phyloP scores from a whole-genome alignment of 2,797 vertebrate species.

The Megaceryle alcyon region DNA sequence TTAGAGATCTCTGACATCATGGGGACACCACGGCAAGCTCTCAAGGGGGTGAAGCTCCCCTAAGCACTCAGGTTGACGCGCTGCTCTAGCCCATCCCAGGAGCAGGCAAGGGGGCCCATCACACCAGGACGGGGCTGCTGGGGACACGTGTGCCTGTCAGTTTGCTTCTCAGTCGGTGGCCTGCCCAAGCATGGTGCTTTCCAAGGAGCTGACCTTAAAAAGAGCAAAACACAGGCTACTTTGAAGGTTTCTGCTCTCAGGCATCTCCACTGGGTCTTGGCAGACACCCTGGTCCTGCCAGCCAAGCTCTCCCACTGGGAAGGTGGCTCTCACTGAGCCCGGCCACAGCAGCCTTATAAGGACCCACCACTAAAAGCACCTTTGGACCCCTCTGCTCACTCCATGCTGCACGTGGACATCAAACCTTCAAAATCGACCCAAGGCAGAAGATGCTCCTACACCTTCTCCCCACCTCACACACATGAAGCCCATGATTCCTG shows the following conservation, averaged over 20 bases:
- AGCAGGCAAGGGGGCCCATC: background rate
- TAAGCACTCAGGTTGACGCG: fast-evolving
- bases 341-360: background rate
- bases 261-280: background rate
- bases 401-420: background rate
- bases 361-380: background rate
- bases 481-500: background rate
- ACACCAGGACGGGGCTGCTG: background rate
- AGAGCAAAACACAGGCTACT: background rate
- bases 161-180: background rate
- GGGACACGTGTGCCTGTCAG: constrained; percentile 13
- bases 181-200: background rate
- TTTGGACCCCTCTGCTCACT: background rate
- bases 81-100: background rate
- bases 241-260: background rate
- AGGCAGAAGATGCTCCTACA: background rate
- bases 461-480: background rate
- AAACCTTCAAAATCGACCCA: background rate
- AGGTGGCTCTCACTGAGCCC: background rate
- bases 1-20: background rate
- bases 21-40: background rate
- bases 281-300: background rate
- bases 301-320: background rate
- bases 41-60: fast-evolving
- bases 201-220: constrained; percentile 45